A percentile compares a stretch with the other conserved stretches of the same genome.
phyloP scores from a whole-genome alignment of 2,888 invertebrate species.

The Phorcus lineatus region DNA sequence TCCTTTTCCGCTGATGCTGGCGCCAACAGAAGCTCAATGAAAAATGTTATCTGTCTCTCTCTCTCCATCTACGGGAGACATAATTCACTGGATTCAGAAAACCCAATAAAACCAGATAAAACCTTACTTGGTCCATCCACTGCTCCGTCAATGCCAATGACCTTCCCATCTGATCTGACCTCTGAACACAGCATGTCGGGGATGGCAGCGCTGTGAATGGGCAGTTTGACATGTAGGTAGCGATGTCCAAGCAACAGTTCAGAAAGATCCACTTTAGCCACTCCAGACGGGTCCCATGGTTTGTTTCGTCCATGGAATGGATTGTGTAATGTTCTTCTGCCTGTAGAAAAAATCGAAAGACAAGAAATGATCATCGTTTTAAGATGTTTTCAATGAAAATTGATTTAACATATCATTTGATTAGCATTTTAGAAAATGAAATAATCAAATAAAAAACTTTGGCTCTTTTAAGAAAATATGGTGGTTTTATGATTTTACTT shows the following conservation, averaged over 20 bases:
- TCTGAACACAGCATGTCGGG: slow-evolving; percentile 68
- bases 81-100: neutral
- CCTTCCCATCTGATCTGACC: slow-evolving; percentile 47
- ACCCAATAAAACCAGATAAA: neutral
- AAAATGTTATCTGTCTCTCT: too few species aligned
- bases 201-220: slow-evolving; percentile 67
- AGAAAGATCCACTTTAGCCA: slow-evolving; percentile 70
- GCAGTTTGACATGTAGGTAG: slow-evolving; percentile 66
- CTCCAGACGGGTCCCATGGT: slow-evolving; percentile 74
- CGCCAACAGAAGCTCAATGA: too few species aligned
- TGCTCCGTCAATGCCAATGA: slow-evolving; percentile 70
- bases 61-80: too few species aligned
- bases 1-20: too few species aligned
- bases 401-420: too few species aligned
- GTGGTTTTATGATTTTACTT: too few species aligned
- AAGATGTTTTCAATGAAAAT: neutral
- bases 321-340: slow-evolving; percentile 70
- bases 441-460: too few species aligned
- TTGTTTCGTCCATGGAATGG: slow-evolving; percentile 69
- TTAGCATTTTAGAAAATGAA: too few species aligned
- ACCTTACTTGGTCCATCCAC: slow-evolving; percentile 72
- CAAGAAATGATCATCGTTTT: neutral
- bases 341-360: slow-evolving; percentile 43
- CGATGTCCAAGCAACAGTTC: slow-evolving; percentile 71
- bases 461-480: too few species aligned